Conservation (phyloP, 2,113 vertebrate species). For the Perca fluviatilis region DNA sequence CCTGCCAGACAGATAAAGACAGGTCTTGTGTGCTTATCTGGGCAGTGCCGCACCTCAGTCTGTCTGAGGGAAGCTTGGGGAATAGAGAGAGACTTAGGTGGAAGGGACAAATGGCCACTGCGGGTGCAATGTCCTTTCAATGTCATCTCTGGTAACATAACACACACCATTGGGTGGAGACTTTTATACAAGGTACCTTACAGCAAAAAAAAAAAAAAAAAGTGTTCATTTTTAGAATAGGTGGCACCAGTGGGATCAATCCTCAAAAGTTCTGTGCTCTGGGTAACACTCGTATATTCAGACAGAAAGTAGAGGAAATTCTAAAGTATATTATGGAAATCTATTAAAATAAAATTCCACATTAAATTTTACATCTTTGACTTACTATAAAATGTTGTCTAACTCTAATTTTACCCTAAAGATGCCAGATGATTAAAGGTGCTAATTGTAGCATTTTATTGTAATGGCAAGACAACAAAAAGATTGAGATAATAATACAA, state of each 20-base stretch:
- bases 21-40: slow-evolving; percentile 73
- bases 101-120: slow-evolving; percentile 58
- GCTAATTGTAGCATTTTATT: not conserved
- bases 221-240: slow-evolving; percentile 37
- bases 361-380: not conserved
- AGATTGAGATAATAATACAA: too few relatives aligned
- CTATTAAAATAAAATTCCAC: not conserved
- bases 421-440: not conserved
- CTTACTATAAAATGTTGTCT: not conserved
- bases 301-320: slow-evolving; percentile 11
- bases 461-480: not conserved
- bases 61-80: slow-evolving; percentile 62
- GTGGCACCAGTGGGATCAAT: slow-evolving; percentile 38
- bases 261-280: slow-evolving; percentile 3
- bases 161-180: slow-evolving; percentile 5
- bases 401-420: not conserved
- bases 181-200: slow-evolving; percentile 33
- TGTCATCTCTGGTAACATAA: slow-evolving; percentile 56
- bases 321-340: not conserved
- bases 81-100: slow-evolving; percentile 53
- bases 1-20: slow-evolving; percentile 78
- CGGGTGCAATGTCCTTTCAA: slow-evolving; percentile 57
- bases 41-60: slow-evolving; percentile 53
- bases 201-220: slow-evolving; percentile 27
- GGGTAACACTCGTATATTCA: not conserved